Base-by-base conservation (phyloP, 2,797 vertebrate species). In the Cuniculus paca region DNA sequence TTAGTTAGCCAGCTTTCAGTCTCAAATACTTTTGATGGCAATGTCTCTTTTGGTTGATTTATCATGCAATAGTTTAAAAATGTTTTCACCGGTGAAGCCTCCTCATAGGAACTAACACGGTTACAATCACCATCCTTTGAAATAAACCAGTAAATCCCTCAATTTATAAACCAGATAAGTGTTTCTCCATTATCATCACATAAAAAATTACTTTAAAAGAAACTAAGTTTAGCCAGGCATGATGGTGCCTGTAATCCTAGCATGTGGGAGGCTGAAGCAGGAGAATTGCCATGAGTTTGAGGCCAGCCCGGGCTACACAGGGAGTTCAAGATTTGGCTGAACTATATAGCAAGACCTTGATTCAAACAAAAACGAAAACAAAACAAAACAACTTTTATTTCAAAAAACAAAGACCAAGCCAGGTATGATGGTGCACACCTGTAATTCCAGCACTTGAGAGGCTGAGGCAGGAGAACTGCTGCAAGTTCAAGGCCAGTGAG, bases 1-100 rank as follows among this genome's bases (percentile, higher is more conserved):
- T 84, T 70, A 79, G 3, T 83, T 34, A 90, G 70, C 7, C 75
- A 90, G 45, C 48, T 77, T 94, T 94, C 79, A 61, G 54, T 65
- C 45, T 22, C 70, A 79, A 91, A 52, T 72, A 88, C 39, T 75
- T 81, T 77, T 39, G 34, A 92, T 39, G 36, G 78, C n/a, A 91
- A 74, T 75, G 16, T 88, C 31, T 87, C 87, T 91, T 95, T 56
- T 72, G 86, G 91, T 19, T 95, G 65, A 91, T 54, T 39, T 92
- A 80, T 68, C 91, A 84, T 81, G 39, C 89, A 93, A 80, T 3
- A 80, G 39, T 75, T 81, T 42, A 17, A 42, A 50, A 93, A 91
- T 88, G 81, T 63, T 85, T 45, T 61, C 48, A 90, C 58, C 28
- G 91, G 45, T 82, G 91, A 83, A 74, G 31, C 26, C 10, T 78